Evolutionary conservation across 1,140 invertebrate species (phyloP).

Genomic region (Polypedilum pembai): DNA sequence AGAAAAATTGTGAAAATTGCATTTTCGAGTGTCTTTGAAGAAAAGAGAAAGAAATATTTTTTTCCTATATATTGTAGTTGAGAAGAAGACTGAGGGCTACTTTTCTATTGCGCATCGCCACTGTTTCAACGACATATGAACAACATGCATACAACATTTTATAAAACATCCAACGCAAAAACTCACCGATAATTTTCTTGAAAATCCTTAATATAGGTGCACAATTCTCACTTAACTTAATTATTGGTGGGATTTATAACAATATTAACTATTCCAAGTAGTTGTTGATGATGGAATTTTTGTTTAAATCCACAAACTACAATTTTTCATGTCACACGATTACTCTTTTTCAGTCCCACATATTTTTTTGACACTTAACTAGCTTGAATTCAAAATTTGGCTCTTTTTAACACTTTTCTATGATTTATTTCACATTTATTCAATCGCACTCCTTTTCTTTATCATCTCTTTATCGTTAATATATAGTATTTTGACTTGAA

Average conservation of each 20-base stretch:
- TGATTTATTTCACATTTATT: neutral
- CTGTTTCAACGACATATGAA: neutral
- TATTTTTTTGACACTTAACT: slow-evolving; percentile 16
- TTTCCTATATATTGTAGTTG: neutral
- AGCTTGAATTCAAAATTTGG: slow-evolving; percentile 17
- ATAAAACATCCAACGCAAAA: slow-evolving; percentile 18
- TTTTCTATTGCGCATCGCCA: neutral
- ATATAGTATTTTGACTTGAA: too few species aligned
- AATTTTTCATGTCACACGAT: slow-evolving; percentile 13
- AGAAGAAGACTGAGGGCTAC: slow-evolving; percentile 2
- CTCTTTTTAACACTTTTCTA: slow-evolving; percentile 5
- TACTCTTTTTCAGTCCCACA: slow-evolving; percentile 11
- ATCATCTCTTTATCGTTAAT: neutral
- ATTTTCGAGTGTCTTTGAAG: neutral
- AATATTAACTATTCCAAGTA: slow-evolving; percentile 19
- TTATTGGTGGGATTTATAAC: slow-evolving; percentile 8
- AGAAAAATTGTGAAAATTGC: neutral
- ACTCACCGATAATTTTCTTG: neutral
- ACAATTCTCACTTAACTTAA: slow-evolving; percentile 12
- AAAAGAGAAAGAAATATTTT: too few species aligned
- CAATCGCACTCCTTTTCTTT: neutral
- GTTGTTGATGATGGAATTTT: slow-evolving; percentile 18
- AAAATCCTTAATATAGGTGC: slow-evolving; percentile 2
- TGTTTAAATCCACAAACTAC: slow-evolving; percentile 6
- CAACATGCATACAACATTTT: slow-evolving; percentile 12